Conservation (phyloP, 2,888 invertebrate genomes). For the Odontothrips loti region DNA sequence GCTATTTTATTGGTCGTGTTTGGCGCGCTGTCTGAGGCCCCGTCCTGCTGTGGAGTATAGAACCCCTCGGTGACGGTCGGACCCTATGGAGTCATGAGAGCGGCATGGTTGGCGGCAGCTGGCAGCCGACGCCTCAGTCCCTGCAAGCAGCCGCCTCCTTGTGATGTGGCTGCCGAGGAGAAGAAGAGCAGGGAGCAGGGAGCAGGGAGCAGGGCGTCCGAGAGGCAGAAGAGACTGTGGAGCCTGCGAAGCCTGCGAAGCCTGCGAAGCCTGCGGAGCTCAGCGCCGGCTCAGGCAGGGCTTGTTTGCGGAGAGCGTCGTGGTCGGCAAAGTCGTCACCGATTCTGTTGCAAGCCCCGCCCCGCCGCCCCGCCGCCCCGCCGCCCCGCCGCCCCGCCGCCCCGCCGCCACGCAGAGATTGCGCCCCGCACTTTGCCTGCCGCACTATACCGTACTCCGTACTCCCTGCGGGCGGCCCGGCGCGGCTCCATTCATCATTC, state of each 20-base stretch:
- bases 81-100: no score
- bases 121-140: not conserved
- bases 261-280: not conserved
- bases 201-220: not conserved
- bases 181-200: no score
- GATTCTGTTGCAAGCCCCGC: not conserved
- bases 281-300: not conserved
- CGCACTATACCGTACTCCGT: not conserved
- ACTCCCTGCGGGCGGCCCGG: not conserved
- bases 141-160: not conserved
- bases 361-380: not conserved
- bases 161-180: conserved; percentile 3
- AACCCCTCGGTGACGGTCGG: no score
- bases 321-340: conserved; percentile 1
- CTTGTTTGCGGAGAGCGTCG: not conserved
- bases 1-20: not conserved
- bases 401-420: not conserved
- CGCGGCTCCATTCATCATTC: not conserved
- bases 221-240: not conserved
- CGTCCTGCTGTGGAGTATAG: no score
- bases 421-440: not conserved
- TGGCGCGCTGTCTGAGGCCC: no score
- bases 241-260: not conserved
- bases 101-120: not conserved
- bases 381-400: no score